Base-by-base conservation (phyloP, 1,140 invertebrate species). In the Cotesia glomerata region DNA sequence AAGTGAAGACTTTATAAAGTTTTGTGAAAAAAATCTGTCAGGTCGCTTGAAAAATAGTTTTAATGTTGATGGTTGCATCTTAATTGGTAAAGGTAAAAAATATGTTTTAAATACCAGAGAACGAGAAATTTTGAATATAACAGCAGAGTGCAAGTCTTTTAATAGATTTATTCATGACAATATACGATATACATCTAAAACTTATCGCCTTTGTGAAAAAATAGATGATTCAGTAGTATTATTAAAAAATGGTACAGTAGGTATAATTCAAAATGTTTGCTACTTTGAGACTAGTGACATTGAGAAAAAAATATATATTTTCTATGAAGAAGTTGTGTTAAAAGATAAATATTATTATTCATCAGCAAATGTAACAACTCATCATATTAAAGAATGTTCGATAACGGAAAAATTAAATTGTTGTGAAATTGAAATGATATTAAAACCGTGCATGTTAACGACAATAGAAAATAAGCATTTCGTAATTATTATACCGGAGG, bases 81-180 rank as follows among this genome's bases (percentile, higher is more conserved):
- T 72, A 54, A 65, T 72, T 16, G 70, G 62, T 1, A 64, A n/a
- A 9, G 70, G 70, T 49, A 65, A 56, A 65, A 35, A 54, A 32
- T 72, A 66, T 58, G 26, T 35, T 11, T 39, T 65, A n/a, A 59
- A 65, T 56, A 51, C 39, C 3, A 7, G 4, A 36, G 70, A 72
- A 58, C 8, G 34, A 35, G 11, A n/a, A 32, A 3, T 49, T 51
- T 18, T 66, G 4, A 54, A 34, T 8, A 16, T 1, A 9, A 0
- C 9, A 35, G 11, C 8, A 56, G 14, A 51, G 5, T 72, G 62
- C 26, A 65, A 65, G 58, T 5, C 13, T 4, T 69, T 56, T 39
- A 56, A 54, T n/a, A 58, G 34, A 66, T 34, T 65, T 9, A 66
- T 58, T 5, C 16, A 51, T 45, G 11, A 65, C 8, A 34, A 26